Percentiles rank a stretch among this genome's conserved stretches.
Conservation (phyloP, 2,113 vertebrate species). For the Silurus asotus region DNA sequence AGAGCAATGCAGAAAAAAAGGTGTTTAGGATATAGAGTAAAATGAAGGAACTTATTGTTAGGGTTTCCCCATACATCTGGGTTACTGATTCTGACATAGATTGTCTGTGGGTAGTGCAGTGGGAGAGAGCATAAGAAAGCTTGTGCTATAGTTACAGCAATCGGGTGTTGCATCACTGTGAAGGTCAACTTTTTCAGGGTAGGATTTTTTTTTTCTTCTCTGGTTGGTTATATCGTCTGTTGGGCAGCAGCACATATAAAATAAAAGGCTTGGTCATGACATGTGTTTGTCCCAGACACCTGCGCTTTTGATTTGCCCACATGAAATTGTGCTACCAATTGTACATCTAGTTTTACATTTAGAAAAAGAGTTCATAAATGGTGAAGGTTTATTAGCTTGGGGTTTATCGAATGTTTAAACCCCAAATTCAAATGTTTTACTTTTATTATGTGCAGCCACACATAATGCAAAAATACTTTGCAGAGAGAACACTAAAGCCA, state of each 20-base stretch:
- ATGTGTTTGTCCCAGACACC: neutral
- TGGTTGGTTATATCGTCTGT: neutral
- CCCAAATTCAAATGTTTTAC: neutral
- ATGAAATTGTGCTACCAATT: neutral
- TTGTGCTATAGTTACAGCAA: neutral
- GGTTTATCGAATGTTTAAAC: too few species aligned
- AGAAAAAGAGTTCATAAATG: neutral
- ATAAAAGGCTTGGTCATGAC: neutral
- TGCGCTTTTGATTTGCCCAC: neutral
- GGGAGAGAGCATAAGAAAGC: neutral
- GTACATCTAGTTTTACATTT: neutral
- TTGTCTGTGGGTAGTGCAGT: neutral
- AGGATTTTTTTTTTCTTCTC: neutral
- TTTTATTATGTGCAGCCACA: neutral
- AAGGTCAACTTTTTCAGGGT: neutral
- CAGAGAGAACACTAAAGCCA: conserved; percentile 30
- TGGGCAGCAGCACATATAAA: neutral
- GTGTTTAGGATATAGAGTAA: neutral
- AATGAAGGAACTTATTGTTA: neutral
- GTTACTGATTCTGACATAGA: neutral
- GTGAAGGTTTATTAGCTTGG: neutral
- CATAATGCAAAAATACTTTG: conserved; percentile 9
- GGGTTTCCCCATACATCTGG: neutral
- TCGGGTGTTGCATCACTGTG: neutral
- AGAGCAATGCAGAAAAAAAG: neutral